Conservation (phyloP, 2,113 vertebrate genomes). For the Sylvietta virens region DNA sequence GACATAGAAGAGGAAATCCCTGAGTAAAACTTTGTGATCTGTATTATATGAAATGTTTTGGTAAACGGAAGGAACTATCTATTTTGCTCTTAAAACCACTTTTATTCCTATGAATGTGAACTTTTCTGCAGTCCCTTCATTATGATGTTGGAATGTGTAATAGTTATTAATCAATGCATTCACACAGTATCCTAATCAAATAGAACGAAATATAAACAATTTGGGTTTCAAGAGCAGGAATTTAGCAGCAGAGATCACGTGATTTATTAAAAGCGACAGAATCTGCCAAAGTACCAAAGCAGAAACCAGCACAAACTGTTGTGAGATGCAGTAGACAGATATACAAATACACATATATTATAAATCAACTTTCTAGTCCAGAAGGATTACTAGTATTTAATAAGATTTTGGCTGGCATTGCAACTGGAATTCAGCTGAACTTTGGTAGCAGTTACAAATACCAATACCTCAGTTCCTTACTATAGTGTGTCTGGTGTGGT, state of each 20-base stretch:
- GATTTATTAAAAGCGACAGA: not conserved
- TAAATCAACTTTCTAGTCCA: not conserved
- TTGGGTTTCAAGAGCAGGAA: not conserved
- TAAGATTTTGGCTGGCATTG: not conserved
- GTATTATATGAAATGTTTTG: not conserved
- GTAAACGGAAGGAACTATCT: not conserved
- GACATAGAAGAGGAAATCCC: not conserved
- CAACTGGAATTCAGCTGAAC: not conserved
- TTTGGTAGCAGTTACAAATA: not conserved
- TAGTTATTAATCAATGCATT: not conserved
- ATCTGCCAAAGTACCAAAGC: not conserved
- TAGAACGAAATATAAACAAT: not conserved
- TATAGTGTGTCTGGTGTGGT: not conserved
- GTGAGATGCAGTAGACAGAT: not conserved
- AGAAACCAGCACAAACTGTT: not conserved
- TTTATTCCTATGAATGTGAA: not conserved
- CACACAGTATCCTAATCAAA: not conserved
- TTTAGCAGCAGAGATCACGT: not conserved
- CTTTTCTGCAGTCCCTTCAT: not conserved
- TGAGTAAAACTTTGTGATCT: not conserved
- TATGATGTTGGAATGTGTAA: not conserved
- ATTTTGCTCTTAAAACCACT: not conserved
- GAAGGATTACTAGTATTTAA: not conserved
- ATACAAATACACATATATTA: not conserved
- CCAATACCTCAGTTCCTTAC: not conserved